These are phyloP conservation scores for Peromyscus leucopus DNA, from an alignment of 2,113 vertebrate genomes.

Conservation along the genomic window DNA sequence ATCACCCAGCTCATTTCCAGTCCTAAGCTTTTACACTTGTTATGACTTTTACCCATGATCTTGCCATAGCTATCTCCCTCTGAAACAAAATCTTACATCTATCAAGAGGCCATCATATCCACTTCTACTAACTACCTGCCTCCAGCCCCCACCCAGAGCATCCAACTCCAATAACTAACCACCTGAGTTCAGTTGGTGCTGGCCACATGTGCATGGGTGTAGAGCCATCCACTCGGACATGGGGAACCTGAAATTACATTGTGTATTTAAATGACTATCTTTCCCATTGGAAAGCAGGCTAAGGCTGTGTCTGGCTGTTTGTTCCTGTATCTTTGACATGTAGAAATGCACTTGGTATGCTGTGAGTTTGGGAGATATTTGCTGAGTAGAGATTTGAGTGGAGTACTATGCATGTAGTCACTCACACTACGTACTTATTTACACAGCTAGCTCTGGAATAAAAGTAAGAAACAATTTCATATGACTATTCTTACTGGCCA, in stretches of 20 bases:
- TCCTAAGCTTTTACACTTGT: not conserved
- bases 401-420: not conserved
- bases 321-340: not conserved
- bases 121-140: not conserved
- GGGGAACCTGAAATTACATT: not conserved
- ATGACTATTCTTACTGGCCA: not conserved
- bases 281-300: not conserved
- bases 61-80: not conserved
- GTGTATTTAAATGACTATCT: not conserved
- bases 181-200: no score
- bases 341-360: not conserved
- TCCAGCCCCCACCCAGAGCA: not conserved
- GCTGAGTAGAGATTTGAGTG: not conserved
- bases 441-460: not conserved
- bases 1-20: not conserved
- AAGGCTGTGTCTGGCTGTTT: not conserved
- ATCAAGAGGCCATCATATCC: not conserved
- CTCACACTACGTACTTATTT: not conserved
- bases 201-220: not conserved
- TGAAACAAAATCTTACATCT: not conserved
- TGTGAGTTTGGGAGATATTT: not conserved
- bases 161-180: not conserved
- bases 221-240: not conserved
- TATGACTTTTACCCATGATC: not conserved
- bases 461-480: not conserved